These are phyloP conservation scores for Daboia siamensis DNA, from an alignment of 2,113 vertebrate genomes.

Conservation along the genomic window DNA sequence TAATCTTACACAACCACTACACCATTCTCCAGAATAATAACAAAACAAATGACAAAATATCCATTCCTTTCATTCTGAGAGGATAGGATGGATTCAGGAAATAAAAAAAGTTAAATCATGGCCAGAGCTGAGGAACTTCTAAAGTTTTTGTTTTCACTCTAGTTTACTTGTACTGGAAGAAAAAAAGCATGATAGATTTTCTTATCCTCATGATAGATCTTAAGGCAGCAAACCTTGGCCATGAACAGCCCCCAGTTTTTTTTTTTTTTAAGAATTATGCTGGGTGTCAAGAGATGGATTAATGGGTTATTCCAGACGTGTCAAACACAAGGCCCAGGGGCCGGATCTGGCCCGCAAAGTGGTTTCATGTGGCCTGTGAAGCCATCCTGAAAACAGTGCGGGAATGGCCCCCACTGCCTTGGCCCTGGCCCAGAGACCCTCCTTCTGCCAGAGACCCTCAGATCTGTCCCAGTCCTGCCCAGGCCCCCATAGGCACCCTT, in stretches of 20 bases:
- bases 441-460: too few relatives aligned
- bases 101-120: not conserved
- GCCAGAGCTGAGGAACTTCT: not conserved
- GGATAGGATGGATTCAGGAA: not conserved
- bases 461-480: too few relatives aligned
- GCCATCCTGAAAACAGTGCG: too few relatives aligned
- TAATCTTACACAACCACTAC: slow-evolving; percentile 14
- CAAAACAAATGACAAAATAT: not conserved
- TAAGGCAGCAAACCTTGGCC: not conserved
- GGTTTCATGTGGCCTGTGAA: too few relatives aligned
- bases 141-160: not conserved
- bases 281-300: not conserved
- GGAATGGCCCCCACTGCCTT: too few relatives aligned
- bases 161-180: not conserved
- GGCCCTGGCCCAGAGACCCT: too few relatives aligned
- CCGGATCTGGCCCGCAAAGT: too few relatives aligned
- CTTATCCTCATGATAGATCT: not conserved
- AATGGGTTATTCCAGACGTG: not conserved
- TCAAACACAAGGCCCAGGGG: too few relatives aligned
- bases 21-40: not conserved
- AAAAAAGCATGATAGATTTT: not conserved
- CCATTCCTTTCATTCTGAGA: not conserved
- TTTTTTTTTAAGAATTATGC: not conserved
- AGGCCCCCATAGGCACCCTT: too few relatives aligned
- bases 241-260: not conserved